phyloP scores from a whole-genome alignment of 2,797 vertebrate genomes.

The Pygocentrus nattereri region DNA sequence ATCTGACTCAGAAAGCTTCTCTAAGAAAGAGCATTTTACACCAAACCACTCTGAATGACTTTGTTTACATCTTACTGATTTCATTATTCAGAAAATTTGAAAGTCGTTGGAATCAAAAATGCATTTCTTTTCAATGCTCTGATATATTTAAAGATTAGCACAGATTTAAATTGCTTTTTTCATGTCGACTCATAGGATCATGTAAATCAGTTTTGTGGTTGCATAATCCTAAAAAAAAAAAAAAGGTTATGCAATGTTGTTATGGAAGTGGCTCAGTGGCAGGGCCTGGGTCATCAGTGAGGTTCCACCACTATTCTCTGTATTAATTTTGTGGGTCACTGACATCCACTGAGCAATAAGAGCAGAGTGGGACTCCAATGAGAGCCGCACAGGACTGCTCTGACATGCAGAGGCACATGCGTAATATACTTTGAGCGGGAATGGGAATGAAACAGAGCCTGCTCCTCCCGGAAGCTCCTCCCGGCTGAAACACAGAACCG shows the following conservation, averaged over 20 bases:
- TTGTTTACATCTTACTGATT: too few relatives aligned
- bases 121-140: not conserved
- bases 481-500: not conserved
- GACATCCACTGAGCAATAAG: not conserved
- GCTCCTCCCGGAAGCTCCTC: slow-evolving; percentile 10
- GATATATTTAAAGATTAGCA: not conserved
- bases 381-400: not conserved
- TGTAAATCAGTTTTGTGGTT: not conserved
- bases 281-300: not conserved
- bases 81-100: too few relatives aligned
- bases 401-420: not conserved
- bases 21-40: too few relatives aligned
- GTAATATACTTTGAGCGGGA: slow-evolving; percentile 6
- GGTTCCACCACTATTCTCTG: not conserved
- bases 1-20: too few relatives aligned
- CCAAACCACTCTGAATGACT: too few relatives aligned
- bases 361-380: not conserved
- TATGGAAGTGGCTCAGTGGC: not conserved
- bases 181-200: slow-evolving; percentile 1
- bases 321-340: slow-evolving; percentile 2
- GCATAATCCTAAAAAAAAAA: not conserved
- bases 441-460: not conserved
- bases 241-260: not conserved
- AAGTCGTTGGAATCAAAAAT: not conserved
- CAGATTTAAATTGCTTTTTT: not conserved